Evolutionary conservation across 2,113 vertebrate species (phyloP), one percentile per base, ranked within the genome.

Genomic region (Misgurnus mizolepis): DNA sequence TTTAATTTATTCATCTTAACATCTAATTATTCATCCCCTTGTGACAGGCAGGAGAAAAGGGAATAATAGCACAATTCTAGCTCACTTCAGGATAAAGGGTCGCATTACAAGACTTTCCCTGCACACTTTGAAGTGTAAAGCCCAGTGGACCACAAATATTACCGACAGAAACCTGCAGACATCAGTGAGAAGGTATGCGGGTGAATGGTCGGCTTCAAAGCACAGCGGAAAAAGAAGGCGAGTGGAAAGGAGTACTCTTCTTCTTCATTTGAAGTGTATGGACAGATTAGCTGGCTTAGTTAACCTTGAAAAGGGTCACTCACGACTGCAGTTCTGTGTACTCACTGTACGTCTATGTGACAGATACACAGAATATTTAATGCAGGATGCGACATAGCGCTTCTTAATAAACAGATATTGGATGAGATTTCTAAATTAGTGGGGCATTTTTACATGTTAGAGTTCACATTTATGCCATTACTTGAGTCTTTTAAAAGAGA

Each of bases 101-200:
- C 11, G 60, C 56, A 70, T 65, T 45, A 49, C 61, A 40, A 67
- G 64, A 65, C 67, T 76, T 40, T 61, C 56, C 22, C 34, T 65
- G 68, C 45, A 66, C 60, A 64, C 80, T 66, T 60, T 70, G 67
- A 78, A 65, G 80, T 64, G 80, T 72, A 61, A 82, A 76, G 43
- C 83, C 56, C 77, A 80, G 55, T 74, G 72, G 84, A 82, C 77
- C 68, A 82, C 50, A 73, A 50, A 78, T 71, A 76, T 80, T 80
- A 67, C 72, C 62, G 43, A 43, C 34, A 41, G 73, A 80, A 60
- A 83, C 53, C 75, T 55, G 49, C 41, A 61, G 47, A 85, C 81
- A 85, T 75, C 27, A 53, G 56, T 41, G 50, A 78, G 80, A 66
- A 41, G 60, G 72, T 65, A 43, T 80, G 58, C 45, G 80, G 80